These are phyloP conservation scores for Semotilus atromaculatus DNA, from an alignment of 2,797 vertebrate species.

Conservation along the genomic window DNA sequence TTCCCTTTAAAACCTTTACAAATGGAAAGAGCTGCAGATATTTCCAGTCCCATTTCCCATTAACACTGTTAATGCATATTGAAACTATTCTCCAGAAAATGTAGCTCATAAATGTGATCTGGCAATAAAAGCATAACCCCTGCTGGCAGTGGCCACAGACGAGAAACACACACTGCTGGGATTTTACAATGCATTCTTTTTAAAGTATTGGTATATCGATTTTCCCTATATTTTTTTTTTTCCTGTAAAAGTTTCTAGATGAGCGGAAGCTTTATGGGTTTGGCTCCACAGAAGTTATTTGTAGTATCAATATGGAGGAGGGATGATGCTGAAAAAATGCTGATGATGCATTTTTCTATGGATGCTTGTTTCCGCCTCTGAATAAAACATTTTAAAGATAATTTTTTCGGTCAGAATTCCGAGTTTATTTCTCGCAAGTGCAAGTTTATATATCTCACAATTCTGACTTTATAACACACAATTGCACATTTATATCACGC, in stretches of 20 bases:
- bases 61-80: not conserved
- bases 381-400: no score
- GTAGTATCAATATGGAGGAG: not conserved
- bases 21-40: not conserved
- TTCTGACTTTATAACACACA: no score
- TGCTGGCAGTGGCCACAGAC: not conserved
- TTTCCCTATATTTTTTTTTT: no score
- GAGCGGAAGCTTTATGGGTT: slow-evolving; percentile 16
- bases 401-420: no score
- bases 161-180: not conserved
- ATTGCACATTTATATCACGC: no score
- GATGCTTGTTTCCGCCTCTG: no score
- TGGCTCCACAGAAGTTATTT: not conserved
- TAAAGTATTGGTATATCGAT: slow-evolving; percentile 5
- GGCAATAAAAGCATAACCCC: not conserved
- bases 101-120: not conserved
- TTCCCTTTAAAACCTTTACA: not conserved
- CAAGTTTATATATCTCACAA: no score
- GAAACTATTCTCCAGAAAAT: not conserved
- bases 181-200: slow-evolving; percentile 14
- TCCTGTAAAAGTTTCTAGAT: slow-evolving; percentile 12
- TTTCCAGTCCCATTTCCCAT: not conserved
- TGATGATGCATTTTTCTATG: no score
- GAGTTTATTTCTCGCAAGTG: no score
- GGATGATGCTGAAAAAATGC: not conserved